phyloP scores from a whole-genome alignment of 2,888 invertebrate species.

The Tyria jacobaeae region DNA sequence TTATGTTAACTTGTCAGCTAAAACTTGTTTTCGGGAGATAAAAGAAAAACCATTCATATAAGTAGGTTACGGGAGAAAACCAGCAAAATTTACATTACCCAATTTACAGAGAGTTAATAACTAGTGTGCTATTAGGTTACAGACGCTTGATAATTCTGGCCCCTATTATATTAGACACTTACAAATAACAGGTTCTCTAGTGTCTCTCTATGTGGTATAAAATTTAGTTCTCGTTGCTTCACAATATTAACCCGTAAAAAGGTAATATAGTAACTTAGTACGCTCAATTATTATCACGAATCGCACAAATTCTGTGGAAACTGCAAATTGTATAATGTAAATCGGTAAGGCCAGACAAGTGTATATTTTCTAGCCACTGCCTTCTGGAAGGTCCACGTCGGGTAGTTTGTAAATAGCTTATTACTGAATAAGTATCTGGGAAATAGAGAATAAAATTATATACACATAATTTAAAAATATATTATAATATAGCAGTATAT shows the following conservation, averaged over 20 bases:
- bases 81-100: background rate
- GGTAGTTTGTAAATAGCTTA: slow-evolving; percentile 64
- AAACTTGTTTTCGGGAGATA: background rate
- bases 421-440: slow-evolving; percentile 33
- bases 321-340: background rate
- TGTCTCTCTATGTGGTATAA: no score
- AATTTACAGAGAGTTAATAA: background rate
- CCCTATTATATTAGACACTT: no score
- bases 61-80: background rate
- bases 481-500: slow-evolving; percentile 54
- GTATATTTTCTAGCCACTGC: background rate
- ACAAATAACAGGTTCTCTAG: no score
- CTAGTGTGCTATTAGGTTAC: no score
- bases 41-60: no score
- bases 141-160: no score
- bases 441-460: slow-evolving; percentile 26
- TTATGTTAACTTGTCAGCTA: background rate
- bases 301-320: background rate
- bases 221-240: no score
- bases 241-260: no score
- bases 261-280: background rate
- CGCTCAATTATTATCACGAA: background rate
- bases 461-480: slow-evolving; percentile 35
- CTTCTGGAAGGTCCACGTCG: slow-evolving; percentile 31
- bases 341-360: background rate